These are phyloP conservation scores for Sardina pilchardus DNA, from an alignment of 2,113 vertebrate genomes.

Conservation along the genomic window DNA sequence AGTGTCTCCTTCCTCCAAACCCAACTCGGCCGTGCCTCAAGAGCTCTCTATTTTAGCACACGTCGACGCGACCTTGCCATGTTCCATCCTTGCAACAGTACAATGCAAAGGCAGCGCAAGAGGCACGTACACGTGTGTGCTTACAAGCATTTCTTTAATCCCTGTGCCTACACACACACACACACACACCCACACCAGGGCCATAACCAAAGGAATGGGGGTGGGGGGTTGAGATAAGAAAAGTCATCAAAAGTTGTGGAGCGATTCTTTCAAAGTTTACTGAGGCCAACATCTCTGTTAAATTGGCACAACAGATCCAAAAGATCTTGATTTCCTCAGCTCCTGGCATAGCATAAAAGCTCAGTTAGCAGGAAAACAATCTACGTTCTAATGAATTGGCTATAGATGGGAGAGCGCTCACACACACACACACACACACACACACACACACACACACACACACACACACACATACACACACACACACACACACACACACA, in stretches of 20 bases:
- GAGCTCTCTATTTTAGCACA: slow-evolving; percentile 47
- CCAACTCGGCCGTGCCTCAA: slow-evolving; percentile 29
- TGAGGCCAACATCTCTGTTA: background rate
- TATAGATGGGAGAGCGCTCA: background rate
- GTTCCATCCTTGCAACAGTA: background rate
- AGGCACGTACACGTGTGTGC: background rate
- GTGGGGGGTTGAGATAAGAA: background rate
- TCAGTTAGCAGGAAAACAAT: background rate
- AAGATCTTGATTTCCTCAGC: background rate
- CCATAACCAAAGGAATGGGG: background rate
- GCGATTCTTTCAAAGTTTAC: background rate
- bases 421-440: background rate
- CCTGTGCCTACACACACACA: slow-evolving; percentile 14
- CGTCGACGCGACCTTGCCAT: slow-evolving; percentile 16
- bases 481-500: background rate
- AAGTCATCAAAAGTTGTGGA: background rate
- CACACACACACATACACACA: background rate
- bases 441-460: slow-evolving; percentile 1
- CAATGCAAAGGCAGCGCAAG: background rate
- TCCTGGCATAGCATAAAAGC: slow-evolving; percentile 5
- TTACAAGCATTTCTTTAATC: background rate
- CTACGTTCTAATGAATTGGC: background rate
- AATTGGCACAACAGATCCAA: slow-evolving; percentile 2
- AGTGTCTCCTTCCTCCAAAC: slow-evolving; percentile 33
- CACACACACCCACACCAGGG: background rate